Percentiles rank a stretch among this genome's conserved stretches.
Evolutionary conservation across 37 sponge, comb jelly and placozoan genomes (phyloP).

Genomic region (Crambe crambe): DNA sequence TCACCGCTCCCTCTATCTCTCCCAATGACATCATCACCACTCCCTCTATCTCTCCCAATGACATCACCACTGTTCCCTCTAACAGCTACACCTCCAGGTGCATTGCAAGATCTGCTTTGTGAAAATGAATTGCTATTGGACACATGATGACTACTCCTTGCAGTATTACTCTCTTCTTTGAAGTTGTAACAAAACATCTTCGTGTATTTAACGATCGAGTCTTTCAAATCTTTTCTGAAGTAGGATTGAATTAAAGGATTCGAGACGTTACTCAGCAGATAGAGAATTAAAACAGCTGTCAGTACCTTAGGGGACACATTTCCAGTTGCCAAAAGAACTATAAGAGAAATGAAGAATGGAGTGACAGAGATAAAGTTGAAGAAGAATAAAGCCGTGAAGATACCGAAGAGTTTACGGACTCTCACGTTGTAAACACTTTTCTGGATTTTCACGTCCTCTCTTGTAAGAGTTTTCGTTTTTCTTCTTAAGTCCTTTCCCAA

Average conservation of each 20-base stretch:
- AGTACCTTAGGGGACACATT: slow-evolving; percentile 10
- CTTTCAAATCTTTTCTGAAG: slow-evolving; percentile 23
- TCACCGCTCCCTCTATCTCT: too few species aligned
- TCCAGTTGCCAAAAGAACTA: not conserved
- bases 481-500: not conserved
- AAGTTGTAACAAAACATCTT: too few species aligned
- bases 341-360: slow-evolving; percentile 15
- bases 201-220: slow-evolving; percentile 5
- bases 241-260: slow-evolving; percentile 42
- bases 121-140: too few species aligned
- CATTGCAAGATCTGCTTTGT: too few species aligned
- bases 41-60: too few species aligned
- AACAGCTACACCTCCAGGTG: too few species aligned
- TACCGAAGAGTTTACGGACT: slow-evolving; percentile 16
- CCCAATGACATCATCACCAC: too few species aligned
- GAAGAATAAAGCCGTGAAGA: slow-evolving; percentile 23
- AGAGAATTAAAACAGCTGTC: slow-evolving; percentile 5
- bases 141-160: too few species aligned
- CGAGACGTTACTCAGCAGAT: slow-evolving; percentile 21
- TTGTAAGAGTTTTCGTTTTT: not conserved
- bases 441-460: not conserved
- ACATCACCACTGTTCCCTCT: too few species aligned
- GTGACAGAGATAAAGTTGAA: slow-evolving; percentile 1
- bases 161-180: too few species aligned
- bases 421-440: slow-evolving; percentile 6